phyloP scores from a whole-genome alignment of 2,888 invertebrate species.

The Tuberolachnus salignus region DNA sequence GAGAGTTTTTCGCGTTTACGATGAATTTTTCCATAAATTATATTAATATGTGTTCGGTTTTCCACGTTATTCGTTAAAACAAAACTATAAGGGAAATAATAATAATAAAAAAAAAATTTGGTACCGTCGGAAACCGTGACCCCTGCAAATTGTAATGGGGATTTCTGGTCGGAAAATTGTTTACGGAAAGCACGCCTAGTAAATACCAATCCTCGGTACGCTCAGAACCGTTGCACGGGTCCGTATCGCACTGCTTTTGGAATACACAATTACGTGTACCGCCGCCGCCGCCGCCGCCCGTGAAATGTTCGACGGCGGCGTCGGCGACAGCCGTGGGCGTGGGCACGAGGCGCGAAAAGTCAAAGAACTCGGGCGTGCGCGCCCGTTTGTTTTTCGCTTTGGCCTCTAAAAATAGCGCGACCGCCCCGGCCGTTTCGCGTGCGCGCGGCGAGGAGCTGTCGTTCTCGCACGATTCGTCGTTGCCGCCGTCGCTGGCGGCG shows the following conservation, averaged over 20 bases:
- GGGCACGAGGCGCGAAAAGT: constrained; percentile 54
- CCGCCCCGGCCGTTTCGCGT: constrained; percentile 51
- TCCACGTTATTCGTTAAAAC: too few species aligned
- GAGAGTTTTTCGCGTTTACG: too few species aligned
- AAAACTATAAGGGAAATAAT: too few species aligned
- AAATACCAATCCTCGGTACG: too few species aligned
- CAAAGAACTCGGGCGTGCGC: constrained; percentile 53
- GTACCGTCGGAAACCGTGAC: too few species aligned
- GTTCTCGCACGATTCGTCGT: constrained; percentile 9
- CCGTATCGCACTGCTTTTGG: background rate
- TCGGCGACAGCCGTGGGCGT: constrained; percentile 41
- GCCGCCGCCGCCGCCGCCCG: constrained; percentile 38
- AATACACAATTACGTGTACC: background rate
- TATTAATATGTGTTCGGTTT: too few species aligned
- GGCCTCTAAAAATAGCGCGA: constrained; percentile 55
- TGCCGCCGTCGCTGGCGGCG: background rate
- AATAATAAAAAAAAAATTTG: background rate
- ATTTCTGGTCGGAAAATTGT: too few species aligned
- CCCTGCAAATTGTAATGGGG: too few species aligned
- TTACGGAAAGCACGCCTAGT: too few species aligned
- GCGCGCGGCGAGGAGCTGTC: constrained; percentile 14
- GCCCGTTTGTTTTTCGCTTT: constrained; percentile 47
- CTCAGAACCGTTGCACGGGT: too few species aligned
- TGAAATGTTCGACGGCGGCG: constrained; percentile 38
- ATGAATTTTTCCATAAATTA: too few species aligned